Percentiles rank a stretch among this genome's conserved stretches.
phyloP scores from a whole-genome alignment of 2,113 vertebrate genomes.

The Petrocephalus microphthalmus region DNA sequence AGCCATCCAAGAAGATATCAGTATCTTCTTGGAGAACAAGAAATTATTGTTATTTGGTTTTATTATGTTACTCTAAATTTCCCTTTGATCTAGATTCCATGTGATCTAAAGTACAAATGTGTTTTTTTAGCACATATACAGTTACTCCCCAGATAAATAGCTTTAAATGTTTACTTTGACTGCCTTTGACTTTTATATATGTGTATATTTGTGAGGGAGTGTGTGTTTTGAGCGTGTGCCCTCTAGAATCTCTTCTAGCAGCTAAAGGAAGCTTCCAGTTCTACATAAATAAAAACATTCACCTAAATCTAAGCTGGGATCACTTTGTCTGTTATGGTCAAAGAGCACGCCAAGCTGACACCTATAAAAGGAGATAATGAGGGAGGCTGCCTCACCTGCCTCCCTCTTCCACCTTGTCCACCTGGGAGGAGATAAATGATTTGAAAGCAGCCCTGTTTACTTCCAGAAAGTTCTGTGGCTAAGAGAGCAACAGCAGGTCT shows the following conservation, averaged over 20 bases:
- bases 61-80: background rate
- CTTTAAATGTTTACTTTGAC: background rate
- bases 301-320: background rate
- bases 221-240: background rate
- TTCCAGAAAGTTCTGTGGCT: background rate
- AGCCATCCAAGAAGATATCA: background rate
- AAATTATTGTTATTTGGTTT: background rate
- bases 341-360: background rate
- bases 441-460: conserved; percentile 12
- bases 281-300: background rate
- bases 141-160: background rate
- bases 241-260: background rate
- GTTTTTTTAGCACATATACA: background rate
- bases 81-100: background rate
- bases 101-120: background rate
- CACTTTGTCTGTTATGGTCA: background rate
- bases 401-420: background rate
- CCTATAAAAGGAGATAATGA: conserved; percentile 6
- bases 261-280: background rate
- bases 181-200: background rate
- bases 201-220: background rate
- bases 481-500: conserved; percentile 22
- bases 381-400: conserved; percentile 8
- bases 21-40: background rate
- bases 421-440: conserved; percentile 11